These are phyloP conservation scores for Saccostrea echinata DNA, from an alignment of 1,140 invertebrate species.

Conservation along the genomic window DNA sequence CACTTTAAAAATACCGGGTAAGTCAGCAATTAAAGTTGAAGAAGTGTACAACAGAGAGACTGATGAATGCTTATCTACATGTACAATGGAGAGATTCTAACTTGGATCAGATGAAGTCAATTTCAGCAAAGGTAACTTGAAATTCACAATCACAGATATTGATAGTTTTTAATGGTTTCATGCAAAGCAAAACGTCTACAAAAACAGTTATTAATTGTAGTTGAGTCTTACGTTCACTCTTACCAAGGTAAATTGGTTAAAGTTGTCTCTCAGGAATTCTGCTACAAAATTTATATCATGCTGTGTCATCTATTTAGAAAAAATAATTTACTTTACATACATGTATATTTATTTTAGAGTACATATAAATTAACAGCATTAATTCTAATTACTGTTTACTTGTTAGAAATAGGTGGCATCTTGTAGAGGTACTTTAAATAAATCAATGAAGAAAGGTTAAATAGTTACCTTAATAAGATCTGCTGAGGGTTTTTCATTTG, in stretches of 20 bases:
- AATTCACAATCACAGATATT: no score
- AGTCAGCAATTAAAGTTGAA: no score
- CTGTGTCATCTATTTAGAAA: constrained; percentile 84
- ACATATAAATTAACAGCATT: no score
- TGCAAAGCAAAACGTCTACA: no score
- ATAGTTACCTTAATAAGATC: constrained; percentile 87
- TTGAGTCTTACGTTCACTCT: constrained; percentile 85
- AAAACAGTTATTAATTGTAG: constrained; percentile 83
- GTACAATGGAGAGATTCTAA: no score
- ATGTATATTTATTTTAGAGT: neutral
- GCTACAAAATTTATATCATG: constrained; percentile 94
- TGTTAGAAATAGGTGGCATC: neutral
- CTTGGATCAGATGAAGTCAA: no score
- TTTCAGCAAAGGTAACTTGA: no score
- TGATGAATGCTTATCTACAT: no score
- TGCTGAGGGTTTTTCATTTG: constrained; percentile 90
- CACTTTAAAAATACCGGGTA: no score
- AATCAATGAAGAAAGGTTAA: neutral
- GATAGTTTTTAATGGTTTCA: no score
- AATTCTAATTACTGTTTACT: no score
- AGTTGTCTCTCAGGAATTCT: constrained; percentile 91
- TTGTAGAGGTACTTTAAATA: neutral
- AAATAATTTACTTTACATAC: constrained; percentile 79
- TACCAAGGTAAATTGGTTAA: constrained; percentile 83
- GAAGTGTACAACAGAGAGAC: no score